These are phyloP conservation scores for Drosophila lacteicornis DNA, from an alignment of 1,140 invertebrate genomes.

Conservation along the genomic window DNA sequence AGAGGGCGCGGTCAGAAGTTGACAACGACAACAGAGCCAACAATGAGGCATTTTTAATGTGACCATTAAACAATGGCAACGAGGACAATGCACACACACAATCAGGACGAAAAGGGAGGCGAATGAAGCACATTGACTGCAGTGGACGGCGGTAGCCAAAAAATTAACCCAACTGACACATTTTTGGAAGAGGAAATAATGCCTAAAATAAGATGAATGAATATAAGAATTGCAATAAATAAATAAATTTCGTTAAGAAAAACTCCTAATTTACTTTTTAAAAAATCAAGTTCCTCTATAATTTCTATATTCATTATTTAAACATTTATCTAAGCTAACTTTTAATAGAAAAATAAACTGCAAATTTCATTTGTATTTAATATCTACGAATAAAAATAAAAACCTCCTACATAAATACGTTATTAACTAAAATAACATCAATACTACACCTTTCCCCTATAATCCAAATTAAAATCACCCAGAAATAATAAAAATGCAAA, in stretches of 20 bases:
- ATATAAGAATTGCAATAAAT: neutral
- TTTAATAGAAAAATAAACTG: too few relatives aligned
- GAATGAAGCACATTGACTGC: constrained; percentile 36
- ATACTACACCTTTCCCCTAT: neutral
- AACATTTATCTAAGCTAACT: neutral
- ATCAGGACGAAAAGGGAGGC: constrained; percentile 25
- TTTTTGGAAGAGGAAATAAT: neutral
- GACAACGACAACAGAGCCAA: constrained; percentile 56
- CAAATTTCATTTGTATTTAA: neutral
- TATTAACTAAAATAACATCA: neutral
- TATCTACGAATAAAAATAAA: neutral
- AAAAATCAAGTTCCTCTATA: too few relatives aligned
- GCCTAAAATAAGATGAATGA: too few relatives aligned
- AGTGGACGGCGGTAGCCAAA: constrained; percentile 29
- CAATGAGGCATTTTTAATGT: constrained; percentile 80
- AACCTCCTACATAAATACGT: neutral
- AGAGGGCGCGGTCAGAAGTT: constrained; percentile 70
- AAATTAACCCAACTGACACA: constrained; percentile 51
- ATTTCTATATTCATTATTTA: too few relatives aligned
- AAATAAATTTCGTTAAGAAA: too few relatives aligned
- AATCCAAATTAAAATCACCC: neutral
- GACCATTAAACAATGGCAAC: constrained; percentile 79
- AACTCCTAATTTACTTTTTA: too few relatives aligned
- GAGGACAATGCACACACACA: constrained; percentile 66
- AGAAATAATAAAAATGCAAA: neutral